phyloP scores from a whole-genome alignment of 2,797 vertebrate species.

The Darevskia mixta region DNA sequence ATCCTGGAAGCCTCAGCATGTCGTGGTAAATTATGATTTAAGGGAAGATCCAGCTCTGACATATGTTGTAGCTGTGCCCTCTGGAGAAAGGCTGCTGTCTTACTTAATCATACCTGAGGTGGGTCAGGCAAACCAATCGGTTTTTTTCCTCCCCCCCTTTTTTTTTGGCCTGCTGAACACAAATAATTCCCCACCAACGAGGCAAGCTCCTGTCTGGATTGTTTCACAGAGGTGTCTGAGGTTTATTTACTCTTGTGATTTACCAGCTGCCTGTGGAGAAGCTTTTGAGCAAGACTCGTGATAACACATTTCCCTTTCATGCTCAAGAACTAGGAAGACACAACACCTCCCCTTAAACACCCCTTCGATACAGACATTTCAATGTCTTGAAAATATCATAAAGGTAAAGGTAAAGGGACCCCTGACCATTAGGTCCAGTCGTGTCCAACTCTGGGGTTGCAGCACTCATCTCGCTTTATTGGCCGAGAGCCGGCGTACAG shows the following conservation, averaged over 20 bases:
- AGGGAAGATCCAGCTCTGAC: background rate
- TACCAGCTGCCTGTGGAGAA: background rate
- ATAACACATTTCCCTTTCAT: background rate
- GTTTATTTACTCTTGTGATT: constrained; percentile 10
- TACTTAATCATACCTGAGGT: constrained; percentile 39
- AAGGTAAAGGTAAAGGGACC: no score
- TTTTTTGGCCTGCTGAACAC: background rate
- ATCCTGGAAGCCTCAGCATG: constrained; percentile 23
- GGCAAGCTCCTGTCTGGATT: background rate
- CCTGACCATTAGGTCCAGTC: no score
- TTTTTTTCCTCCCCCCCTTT: background rate
- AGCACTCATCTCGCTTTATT: no score
- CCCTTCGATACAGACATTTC: no score
- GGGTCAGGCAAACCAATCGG: constrained; percentile 12
- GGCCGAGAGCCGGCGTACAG: no score
- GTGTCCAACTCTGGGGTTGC: no score
- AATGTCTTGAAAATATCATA: no score
- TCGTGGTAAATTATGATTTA: constrained; percentile 35
- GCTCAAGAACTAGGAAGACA: background rate
- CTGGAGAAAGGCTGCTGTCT: background rate
- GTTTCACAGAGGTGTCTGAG: background rate
- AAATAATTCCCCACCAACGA: constrained; percentile 39
- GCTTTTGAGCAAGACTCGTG: background rate
- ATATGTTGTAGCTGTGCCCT: constrained; percentile 9
- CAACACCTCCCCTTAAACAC: no score